Conservation (phyloP, 2,113 vertebrate species). For the Vulpes lagopus region DNA sequence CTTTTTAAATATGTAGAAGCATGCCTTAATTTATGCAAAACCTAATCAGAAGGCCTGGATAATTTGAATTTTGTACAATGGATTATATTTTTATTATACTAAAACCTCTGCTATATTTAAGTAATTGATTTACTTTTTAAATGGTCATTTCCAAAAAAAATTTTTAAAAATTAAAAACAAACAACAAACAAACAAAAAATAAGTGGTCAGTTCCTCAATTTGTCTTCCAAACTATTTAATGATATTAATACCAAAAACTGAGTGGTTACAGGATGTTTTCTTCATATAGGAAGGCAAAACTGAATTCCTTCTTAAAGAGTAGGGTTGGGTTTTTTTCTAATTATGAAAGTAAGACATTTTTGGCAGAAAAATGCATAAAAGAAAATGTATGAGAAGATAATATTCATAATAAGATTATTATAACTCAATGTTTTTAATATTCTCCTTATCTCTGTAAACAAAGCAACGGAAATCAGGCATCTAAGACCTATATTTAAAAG, state of each 20-base stretch:
- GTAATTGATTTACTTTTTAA: not conserved
- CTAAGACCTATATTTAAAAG: no score
- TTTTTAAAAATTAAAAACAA: no score
- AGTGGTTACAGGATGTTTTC: not conserved
- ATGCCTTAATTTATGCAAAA: not conserved
- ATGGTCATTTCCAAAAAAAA: not conserved
- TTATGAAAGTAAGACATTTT: not conserved
- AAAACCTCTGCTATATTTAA: not conserved
- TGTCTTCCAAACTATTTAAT: conserved; percentile 3
- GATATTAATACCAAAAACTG: not conserved
- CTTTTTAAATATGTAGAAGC: not conserved
- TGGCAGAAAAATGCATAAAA: not conserved
- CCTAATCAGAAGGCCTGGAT: not conserved
- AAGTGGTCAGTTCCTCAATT: not conserved
- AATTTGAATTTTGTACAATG: not conserved
- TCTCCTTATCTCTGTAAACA: not conserved
- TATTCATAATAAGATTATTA: not conserved
- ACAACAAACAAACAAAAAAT: no score
- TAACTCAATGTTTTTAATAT: not conserved
- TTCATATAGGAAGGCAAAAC: not conserved
- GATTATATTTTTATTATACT: not conserved
- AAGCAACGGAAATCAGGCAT: not conserved
- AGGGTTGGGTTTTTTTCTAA: not conserved
- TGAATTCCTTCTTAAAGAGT: not conserved
- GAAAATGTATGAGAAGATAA: not conserved